Evolutionary conservation across 2,797 vertebrate species (phyloP).

Genomic region (Calcarius lapponicus): DNA sequence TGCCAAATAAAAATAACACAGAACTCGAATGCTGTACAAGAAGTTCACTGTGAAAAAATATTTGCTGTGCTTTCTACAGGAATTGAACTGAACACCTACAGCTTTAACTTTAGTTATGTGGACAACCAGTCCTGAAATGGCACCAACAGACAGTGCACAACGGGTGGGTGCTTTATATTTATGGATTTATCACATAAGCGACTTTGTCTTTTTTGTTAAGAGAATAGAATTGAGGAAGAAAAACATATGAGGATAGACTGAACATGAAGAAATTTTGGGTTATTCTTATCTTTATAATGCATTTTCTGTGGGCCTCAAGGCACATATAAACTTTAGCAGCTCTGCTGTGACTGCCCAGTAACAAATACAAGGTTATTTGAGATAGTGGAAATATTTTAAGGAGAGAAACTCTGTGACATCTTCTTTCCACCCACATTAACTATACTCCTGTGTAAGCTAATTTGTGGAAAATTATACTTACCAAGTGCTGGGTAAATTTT

Average conservation of each 20-base stretch:
- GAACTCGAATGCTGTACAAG: neutral
- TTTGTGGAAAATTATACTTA: neutral
- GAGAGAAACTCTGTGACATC: neutral
- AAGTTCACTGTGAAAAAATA: neutral
- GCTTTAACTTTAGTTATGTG: neutral
- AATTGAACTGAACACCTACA: neutral
- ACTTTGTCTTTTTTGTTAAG: neutral
- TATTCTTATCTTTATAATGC: neutral
- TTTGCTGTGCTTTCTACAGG: neutral
- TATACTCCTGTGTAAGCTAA: neutral
- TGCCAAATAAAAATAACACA: neutral
- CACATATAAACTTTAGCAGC: neutral
- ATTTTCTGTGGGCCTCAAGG: neutral
- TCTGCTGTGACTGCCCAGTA: neutral
- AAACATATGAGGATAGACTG: neutral
- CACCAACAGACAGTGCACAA: neutral
- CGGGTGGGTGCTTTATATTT: fast-evolving
- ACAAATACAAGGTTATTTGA: neutral
- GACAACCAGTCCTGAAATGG: neutral
- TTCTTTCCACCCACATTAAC: neutral
- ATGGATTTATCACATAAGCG: neutral
- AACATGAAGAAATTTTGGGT: neutral
- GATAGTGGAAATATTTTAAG: neutral
- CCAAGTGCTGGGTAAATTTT: neutral
- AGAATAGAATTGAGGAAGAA: neutral